Percentiles rank a stretch among this genome's conserved stretches.
Conservation (phyloP, 1,140 invertebrate genomes). For the Eciton burchellii region DNA sequence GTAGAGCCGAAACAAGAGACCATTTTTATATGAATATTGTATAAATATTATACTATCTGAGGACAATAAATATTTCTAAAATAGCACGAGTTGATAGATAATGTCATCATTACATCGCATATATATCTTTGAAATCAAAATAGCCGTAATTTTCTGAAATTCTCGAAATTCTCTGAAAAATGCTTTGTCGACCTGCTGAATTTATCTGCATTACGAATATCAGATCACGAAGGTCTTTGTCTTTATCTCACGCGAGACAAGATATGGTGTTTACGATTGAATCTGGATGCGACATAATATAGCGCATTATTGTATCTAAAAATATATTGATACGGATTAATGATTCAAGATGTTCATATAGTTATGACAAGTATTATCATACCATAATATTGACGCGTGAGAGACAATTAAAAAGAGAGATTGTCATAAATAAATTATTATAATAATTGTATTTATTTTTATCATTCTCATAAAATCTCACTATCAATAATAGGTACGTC, state of each 20-base stretch:
- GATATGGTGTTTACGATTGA: background rate
- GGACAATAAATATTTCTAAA: conserved; percentile 45
- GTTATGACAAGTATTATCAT: background rate
- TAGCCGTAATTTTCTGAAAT: background rate
- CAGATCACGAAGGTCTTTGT: no score
- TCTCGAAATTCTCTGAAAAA: conserved; percentile 15
- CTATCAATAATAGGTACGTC: conserved; percentile 74
- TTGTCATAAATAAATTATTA: conserved; percentile 50
- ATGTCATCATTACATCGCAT: background rate
- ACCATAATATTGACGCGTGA: conserved; percentile 10
- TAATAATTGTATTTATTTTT: conserved; percentile 77
- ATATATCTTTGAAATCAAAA: conserved; percentile 13
- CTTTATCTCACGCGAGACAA: background rate
- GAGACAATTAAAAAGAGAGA: conserved; percentile 46
- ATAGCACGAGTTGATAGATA: background rate
- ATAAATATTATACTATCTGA: conserved; percentile 15
- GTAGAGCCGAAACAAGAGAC: background rate
- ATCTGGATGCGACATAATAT: conserved; percentile 31
- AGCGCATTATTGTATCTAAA: conserved; percentile 21
- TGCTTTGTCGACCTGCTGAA: background rate
- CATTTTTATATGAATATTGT: conserved; percentile 33
- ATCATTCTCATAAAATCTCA: conserved; percentile 76
- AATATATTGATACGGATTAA: background rate
- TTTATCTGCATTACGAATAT: background rate
- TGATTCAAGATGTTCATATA: conserved; percentile 19